Percentiles rank a stretch among this genome's conserved stretches.
phyloP scores from a whole-genome alignment of 2,113 vertebrate species.

The Vicugna pacos region DNA sequence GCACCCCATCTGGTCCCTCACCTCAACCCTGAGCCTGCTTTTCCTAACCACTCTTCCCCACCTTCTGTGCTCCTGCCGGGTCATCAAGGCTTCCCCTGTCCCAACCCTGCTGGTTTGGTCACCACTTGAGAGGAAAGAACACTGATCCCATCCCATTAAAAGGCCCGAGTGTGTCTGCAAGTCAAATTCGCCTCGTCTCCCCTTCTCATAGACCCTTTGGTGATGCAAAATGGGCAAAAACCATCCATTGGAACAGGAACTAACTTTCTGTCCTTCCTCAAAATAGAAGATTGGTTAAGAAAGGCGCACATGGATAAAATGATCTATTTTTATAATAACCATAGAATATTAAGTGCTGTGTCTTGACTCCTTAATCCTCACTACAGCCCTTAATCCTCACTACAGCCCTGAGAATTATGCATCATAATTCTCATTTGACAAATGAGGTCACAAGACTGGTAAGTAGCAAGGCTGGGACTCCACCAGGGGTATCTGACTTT shows the following conservation, averaged over 20 bases:
- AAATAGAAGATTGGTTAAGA: constrained; percentile 23
- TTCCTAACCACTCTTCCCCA: not conserved
- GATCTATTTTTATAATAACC: constrained; percentile 56
- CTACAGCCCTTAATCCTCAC: not conserved
- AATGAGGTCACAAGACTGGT: not conserved
- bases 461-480: not conserved
- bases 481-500: not conserved
- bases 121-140: not conserved
- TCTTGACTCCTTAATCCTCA: constrained; percentile 34
- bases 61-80: not conserved
- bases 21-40: not conserved
- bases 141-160: not conserved
- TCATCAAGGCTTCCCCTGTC: not conserved
- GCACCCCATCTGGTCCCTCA: not conserved
- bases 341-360: not conserved
- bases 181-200: not conserved
- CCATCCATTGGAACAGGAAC: constrained; percentile 40
- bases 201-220: not conserved
- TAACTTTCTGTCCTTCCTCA: constrained; percentile 49
- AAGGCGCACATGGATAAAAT: not conserved
- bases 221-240: constrained; percentile 48
- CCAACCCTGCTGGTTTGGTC: not conserved
- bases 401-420: not conserved
- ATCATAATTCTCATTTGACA: not conserved
- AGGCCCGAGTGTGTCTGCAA: not conserved